These are phyloP conservation scores for Ceratina calcarata DNA, from an alignment of 1,140 invertebrate genomes.

Conservation along the genomic window DNA sequence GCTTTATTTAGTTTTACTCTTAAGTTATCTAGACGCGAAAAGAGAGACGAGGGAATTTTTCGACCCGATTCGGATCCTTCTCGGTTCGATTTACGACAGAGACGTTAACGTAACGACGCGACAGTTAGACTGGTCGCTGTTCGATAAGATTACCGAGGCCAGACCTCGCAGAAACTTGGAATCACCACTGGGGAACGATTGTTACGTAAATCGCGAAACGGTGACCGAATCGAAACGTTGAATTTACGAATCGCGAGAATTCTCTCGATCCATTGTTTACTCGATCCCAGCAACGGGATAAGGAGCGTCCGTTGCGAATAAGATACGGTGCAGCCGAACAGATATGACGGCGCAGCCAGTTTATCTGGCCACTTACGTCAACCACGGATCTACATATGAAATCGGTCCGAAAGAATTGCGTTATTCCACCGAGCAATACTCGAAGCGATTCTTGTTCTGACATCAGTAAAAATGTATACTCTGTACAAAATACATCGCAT, in stretches of 20 bases:
- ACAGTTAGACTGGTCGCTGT: background rate
- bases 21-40: too few relatives aligned
- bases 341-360: background rate
- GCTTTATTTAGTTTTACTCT: too few relatives aligned
- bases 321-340: background rate
- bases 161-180: background rate
- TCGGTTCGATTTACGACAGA: background rate
- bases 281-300: background rate
- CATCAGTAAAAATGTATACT: too few relatives aligned
- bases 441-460: too few relatives aligned
- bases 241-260: background rate
- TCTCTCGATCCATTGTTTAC: background rate
- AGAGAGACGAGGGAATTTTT: background rate
- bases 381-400: background rate
- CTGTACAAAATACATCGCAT: too few relatives aligned
- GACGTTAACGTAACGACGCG: background rate
- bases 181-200: slow-evolving; percentile 8
- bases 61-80: background rate
- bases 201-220: slow-evolving; percentile 27
- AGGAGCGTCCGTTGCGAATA: background rate
- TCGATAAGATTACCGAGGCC: background rate
- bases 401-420: background rate
- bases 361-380: background rate
- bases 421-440: too few relatives aligned
- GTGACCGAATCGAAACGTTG: background rate